Evolutionary conservation across 2,797 vertebrate species (phyloP), one percentile per base, ranked within the genome.

Genomic region (Pipistrellus pygmaeus): DNA sequence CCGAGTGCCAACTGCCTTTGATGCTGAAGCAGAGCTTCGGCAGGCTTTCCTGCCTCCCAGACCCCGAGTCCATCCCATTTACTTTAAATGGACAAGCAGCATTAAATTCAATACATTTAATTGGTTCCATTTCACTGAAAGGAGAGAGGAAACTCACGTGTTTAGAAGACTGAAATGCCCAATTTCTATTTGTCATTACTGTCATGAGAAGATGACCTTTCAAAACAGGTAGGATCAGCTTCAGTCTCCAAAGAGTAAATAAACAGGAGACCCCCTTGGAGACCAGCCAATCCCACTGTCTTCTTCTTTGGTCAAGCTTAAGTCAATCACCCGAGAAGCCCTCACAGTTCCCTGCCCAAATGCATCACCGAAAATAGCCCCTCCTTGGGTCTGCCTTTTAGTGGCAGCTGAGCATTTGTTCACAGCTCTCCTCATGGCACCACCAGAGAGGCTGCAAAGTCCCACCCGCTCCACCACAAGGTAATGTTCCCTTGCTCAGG

Each of bases 61-160:
- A 89, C 83, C 55, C 85, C 78, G 44, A 95, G 60, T 90, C 55
- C 73, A 95, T 84, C 85, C 78, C 27, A 64, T 35, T 96, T 84
- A 91, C 78, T 96, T 94, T 90, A 95, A 96, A 95, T 75, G 83
- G 44, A 93, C 2, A 46, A 57, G 30, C 17, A 95, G 62, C 86
- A 81, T 93, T 95, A 76, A 60, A 62, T 93, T 90, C 35, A 88
- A 75, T 83, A 85, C 27, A 53, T 90, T 75, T 81, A 57, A 84
- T 8, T 92, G 86, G 68, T 83, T 91, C 44, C 12, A 76, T 85
- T 94, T 88, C 64, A 90, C 32, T 78, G 27, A 48, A 55, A 95
- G 73, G 83, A 48, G 32, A 85, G 2, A 89, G 51, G 62, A 91
- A 46, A 60, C 17, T 44, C 27, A 55, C 20, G 38, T 38, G 44